phyloP scores from a whole-genome alignment of 2,113 vertebrate genomes.

The Lutjanus erythropterus region DNA sequence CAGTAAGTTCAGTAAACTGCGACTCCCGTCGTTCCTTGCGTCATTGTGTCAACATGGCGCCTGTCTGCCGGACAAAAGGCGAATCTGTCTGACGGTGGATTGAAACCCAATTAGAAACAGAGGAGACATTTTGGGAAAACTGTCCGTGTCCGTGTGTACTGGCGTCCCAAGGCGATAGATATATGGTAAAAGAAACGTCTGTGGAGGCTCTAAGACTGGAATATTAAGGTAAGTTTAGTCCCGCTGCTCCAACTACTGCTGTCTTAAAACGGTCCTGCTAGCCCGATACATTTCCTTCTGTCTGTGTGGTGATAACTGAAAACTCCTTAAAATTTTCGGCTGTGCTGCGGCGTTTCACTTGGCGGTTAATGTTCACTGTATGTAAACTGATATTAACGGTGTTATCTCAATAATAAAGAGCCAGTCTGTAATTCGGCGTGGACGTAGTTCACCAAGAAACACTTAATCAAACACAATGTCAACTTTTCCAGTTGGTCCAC shows the following conservation, averaged over 20 bases:
- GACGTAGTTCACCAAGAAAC: not conserved
- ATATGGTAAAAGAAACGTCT: slow-evolving; percentile 73
- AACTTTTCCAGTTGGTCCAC: slow-evolving; percentile 61
- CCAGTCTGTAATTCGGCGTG: slow-evolving; percentile 18
- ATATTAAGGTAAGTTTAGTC: slow-evolving; percentile 81
- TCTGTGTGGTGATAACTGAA: slow-evolving; percentile 31
- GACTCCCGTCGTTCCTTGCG: slow-evolving; percentile 82
- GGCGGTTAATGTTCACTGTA: not conserved
- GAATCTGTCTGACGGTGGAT: slow-evolving; percentile 83
- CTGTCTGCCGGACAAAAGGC: slow-evolving; percentile 88
- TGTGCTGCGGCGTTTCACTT: slow-evolving; percentile 26
- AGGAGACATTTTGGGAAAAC: slow-evolving; percentile 78
- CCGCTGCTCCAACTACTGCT: slow-evolving; percentile 53
- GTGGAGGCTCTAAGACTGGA: slow-evolving; percentile 79
- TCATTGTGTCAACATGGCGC: slow-evolving; percentile 86
- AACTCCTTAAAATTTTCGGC: slow-evolving; percentile 56
- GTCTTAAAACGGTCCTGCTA: slow-evolving; percentile 48
- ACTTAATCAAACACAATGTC: slow-evolving; percentile 43
- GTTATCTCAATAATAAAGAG: too few species aligned
- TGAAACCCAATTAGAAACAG: slow-evolving; percentile 82
- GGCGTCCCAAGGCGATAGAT: slow-evolving; percentile 59
- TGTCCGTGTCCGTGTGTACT: slow-evolving; percentile 64
- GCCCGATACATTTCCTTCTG: slow-evolving; percentile 57
- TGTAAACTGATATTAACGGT: not conserved
- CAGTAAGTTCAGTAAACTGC: slow-evolving; percentile 74